These are phyloP conservation scores for Neoseiulus cucumeris DNA, from an alignment of 1,140 invertebrate species.

Conservation along the genomic window DNA sequence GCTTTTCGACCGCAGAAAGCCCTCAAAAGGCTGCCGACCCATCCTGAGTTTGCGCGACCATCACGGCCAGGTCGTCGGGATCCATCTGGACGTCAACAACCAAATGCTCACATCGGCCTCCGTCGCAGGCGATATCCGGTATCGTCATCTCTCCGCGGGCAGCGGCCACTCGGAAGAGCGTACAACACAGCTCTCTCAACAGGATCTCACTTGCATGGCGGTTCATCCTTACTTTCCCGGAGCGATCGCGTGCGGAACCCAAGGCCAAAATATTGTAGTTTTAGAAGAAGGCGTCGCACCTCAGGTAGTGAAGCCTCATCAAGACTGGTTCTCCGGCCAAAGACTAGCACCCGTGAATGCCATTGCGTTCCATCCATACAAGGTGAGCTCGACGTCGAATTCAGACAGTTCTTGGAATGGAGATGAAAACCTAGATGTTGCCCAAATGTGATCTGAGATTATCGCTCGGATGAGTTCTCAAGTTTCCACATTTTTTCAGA, in stretches of 20 bases:
- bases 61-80: conserved; percentile 34
- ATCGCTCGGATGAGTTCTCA: neutral
- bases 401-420: neutral
- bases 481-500: neutral
- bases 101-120: conserved; percentile 25
- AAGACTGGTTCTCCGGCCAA: conserved; percentile 69
- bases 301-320: neutral
- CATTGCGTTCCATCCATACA: conserved; percentile 64
- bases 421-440: neutral
- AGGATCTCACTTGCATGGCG: conserved; percentile 9
- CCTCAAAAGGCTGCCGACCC: neutral
- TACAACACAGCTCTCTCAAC: neutral
- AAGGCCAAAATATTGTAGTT: neutral
- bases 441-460: neutral
- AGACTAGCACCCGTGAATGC: conserved; percentile 62
- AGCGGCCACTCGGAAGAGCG: neutral
- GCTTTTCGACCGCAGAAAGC: neutral
- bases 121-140: neutral
- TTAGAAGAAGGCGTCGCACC: neutral
- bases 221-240: neutral
- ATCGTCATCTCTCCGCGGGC: neutral
- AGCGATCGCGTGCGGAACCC: neutral
- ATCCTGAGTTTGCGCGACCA: neutral
- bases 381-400: conserved; percentile 26
- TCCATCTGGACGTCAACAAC: conserved; percentile 44